phyloP scores from a whole-genome alignment of 2,797 vertebrate species.

The Cossypha caffra region DNA sequence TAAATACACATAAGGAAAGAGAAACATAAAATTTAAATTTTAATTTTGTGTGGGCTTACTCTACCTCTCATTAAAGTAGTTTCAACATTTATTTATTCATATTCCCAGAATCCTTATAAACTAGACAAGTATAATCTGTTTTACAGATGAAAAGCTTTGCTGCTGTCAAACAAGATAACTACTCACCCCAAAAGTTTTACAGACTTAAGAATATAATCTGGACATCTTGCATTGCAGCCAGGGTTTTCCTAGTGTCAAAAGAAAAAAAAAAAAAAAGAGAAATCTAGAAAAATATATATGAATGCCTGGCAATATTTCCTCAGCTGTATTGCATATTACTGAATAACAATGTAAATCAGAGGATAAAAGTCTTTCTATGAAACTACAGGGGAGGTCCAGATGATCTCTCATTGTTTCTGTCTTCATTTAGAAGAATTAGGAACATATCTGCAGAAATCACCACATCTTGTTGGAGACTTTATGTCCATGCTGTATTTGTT shows the following conservation, averaged over 20 bases:
- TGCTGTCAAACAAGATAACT: not conserved
- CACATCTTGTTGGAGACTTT: not conserved
- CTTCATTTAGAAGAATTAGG: not conserved
- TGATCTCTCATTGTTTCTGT: not conserved
- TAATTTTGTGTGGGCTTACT: not conserved
- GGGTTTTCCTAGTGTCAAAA: not conserved
- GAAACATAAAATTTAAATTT: slow-evolving; percentile 16
- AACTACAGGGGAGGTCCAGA: not conserved
- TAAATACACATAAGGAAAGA: not conserved
- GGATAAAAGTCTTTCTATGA: not conserved
- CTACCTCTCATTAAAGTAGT: not conserved
- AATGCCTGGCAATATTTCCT: not conserved
- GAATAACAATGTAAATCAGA: not conserved
- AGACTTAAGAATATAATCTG: not conserved
- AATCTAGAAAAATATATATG: not conserved
- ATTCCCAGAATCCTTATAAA: not conserved
- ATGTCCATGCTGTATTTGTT: not conserved
- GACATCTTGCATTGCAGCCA: not conserved
- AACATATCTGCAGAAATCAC: not conserved
- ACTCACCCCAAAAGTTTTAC: not conserved
- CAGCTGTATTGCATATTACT: not conserved
- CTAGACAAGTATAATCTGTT: not conserved
- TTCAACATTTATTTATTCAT: slow-evolving; percentile 10
- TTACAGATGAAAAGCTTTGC: not conserved
- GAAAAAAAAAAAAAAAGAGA: not conserved